Base-by-base conservation (phyloP, 2,113 vertebrate species). In the Phoenicopterus ruber region DNA sequence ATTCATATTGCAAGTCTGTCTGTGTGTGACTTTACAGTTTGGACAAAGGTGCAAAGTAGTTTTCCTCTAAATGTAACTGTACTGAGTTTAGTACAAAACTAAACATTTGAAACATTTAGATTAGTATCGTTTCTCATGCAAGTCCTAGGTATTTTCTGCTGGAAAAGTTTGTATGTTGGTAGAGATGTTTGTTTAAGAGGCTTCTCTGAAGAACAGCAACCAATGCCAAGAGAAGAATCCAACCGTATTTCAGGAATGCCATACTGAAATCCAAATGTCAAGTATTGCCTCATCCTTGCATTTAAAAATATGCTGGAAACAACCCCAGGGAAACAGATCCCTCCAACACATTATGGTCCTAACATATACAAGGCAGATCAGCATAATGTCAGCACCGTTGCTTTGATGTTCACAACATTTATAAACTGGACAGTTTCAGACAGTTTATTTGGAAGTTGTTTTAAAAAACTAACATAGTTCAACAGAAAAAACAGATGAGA, bases 401-500 rank as follows among this genome's bases (percentile, higher is more conserved):
- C 83, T 72, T 58, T 44, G 19, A 74, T 52, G 82, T 86, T 92
- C 89, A 94, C 86, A 85, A 93, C 66, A 92, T 69, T 84, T 72
- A 89, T 80, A 40, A 97, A 94, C 96, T 65, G 44, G 90, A 96
- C 92, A 91, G 32, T 82, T 96, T 83, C 74, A 97, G 52, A 97
- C 89, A 94, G 61, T 94, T 94, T 90, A 96, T 94, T 94, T 83
- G 87, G 36, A 95, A 96, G 66, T 86, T 34, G 62, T 61, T 78
- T 78, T 42, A 19, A 69, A 86, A 96, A 96, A 96, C 76, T 89
- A 92, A 96, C 85, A 91, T 42, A 91, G 82, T 96, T 97, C 91
- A 97, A 97, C 96, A 86, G 88, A 83, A 31, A 90, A 82, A 84
- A 96, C 71, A 89, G 58, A 93, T 88, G 93, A 97, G 93, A 94